Evolutionary conservation across 2,888 invertebrate species (phyloP).

Genomic region (Hydropsyche betteni): DNA sequence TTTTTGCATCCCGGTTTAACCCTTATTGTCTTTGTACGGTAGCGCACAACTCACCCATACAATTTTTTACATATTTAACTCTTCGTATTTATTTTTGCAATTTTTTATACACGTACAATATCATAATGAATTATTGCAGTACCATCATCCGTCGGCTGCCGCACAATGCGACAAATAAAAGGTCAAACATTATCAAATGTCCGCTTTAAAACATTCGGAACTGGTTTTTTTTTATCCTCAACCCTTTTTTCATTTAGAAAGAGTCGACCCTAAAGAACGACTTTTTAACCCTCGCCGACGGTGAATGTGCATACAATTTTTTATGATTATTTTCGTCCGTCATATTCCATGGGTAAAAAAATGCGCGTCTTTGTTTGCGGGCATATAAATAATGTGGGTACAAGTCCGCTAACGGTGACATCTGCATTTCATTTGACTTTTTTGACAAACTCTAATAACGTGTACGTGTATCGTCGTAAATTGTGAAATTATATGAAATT

Average conservation of each 20-base stretch:
- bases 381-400: conserved; percentile 48
- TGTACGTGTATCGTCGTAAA: no score
- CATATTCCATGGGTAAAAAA: conserved; percentile 21
- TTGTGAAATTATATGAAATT: no score
- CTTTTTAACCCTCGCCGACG: conserved; percentile 43
- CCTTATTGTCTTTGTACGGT: conserved; percentile 30
- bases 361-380: conserved; percentile 30
- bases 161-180: conserved; percentile 31
- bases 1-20: conserved; percentile 13
- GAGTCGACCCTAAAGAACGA: conserved; percentile 44
- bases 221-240: conserved; percentile 34
- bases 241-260: conserved; percentile 48
- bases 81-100: conserved; percentile 16
- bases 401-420: conserved; percentile 48
- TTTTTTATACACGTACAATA: neutral
- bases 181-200: conserved; percentile 37
- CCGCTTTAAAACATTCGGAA: conserved; percentile 35
- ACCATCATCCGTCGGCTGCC: neutral
- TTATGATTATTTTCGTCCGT: conserved; percentile 29
- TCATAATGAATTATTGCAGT: no score
- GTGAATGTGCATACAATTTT: conserved; percentile 36
- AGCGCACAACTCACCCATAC: conserved; percentile 10
- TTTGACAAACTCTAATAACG: no score
- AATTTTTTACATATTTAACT: conserved; percentile 27
- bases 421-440: conserved; percentile 43